Evolutionary conservation across 2,113 vertebrate species (phyloP), one percentile per base, ranked within the genome.

Genomic region (Mustela lutreola): DNA sequence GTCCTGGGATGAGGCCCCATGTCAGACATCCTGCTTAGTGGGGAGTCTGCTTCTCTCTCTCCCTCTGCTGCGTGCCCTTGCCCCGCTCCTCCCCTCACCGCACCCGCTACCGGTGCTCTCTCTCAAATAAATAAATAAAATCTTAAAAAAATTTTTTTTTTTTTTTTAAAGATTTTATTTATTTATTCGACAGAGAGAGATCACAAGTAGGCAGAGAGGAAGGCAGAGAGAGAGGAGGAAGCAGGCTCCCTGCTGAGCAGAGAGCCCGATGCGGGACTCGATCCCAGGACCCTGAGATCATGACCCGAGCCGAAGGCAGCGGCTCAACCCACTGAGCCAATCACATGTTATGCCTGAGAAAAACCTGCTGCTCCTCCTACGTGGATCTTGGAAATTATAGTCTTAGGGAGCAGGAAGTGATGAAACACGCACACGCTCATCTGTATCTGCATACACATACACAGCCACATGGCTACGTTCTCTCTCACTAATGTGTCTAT

Each of bases 341-440:
- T 15, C 6, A 22, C 70, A 31, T 1, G 8, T 42, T 45, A 56
- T 16, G 15, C 36, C 50, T 31, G 48, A 91, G 73, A 31, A 93
- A 86, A 62, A 39, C 31, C 11, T 88, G 62, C 19, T 31, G 31
- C 39, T 85, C 39, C 15, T 58, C 89, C 65, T 33, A 84, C 67
- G 36, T 4, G 7, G 39, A 42, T 21, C 60, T 21, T 60, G 60
- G 56, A 33, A 31, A 71, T 45, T n/a, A 62, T 1, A 45, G 75
- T 15, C 6, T 26, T n/a, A 36, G 36, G 42, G 26, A 14, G 19
- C 10, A 2, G 16, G 36, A 63, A 84, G 53, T 1, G 73, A 39
- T 4, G 2, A 5, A 8, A 71, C 53, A 73, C 0, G 10, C 11
- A 50, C 5, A 2, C 1, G 2, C 5, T 22, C 42, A 39, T 26